phyloP scores from a whole-genome alignment of 2,113 vertebrate species.

The Thomomys bottae region DNA sequence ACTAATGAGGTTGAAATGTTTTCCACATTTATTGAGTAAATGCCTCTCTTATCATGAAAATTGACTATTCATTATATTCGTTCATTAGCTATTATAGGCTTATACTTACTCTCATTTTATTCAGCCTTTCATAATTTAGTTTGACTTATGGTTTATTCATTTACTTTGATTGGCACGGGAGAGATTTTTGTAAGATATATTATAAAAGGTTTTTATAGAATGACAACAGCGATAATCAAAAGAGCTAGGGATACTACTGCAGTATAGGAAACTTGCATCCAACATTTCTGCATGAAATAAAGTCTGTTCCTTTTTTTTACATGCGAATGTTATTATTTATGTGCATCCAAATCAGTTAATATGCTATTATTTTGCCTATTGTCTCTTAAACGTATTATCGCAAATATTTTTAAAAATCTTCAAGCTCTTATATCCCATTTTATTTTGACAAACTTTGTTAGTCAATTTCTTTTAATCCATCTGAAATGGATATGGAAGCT shows the following conservation, averaged over 20 bases:
- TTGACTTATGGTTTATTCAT: slow-evolving; percentile 49
- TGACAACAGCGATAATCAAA: background rate
- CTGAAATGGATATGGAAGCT: slow-evolving; percentile 35
- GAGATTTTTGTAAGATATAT: background rate
- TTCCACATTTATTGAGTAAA: slow-evolving; percentile 18
- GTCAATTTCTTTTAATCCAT: slow-evolving; percentile 46
- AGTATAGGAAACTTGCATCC: background rate
- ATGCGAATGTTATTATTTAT: slow-evolving; percentile 19
- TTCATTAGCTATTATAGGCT: slow-evolving; percentile 38
- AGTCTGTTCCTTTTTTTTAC: background rate
- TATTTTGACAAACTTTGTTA: slow-evolving; percentile 40
- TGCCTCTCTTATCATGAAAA: slow-evolving; percentile 26
- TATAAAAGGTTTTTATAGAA: slow-evolving; percentile 26
- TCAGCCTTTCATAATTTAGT: slow-evolving; percentile 29
- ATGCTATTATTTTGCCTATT: slow-evolving; percentile 54
- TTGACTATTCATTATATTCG: background rate
- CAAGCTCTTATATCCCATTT: slow-evolving; percentile 38
- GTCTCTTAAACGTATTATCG: slow-evolving; percentile 49
- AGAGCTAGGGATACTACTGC: background rate
- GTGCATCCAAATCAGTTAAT: background rate
- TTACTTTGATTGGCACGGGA: slow-evolving; percentile 47
- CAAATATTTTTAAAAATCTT: slow-evolving; percentile 4
- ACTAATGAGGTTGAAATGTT: slow-evolving; percentile 26
- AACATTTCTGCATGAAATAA: slow-evolving; percentile 2
- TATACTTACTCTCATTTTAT: background rate